Conservation (phyloP, 2,888 invertebrate genomes). For the Archips xylosteana region DNA sequence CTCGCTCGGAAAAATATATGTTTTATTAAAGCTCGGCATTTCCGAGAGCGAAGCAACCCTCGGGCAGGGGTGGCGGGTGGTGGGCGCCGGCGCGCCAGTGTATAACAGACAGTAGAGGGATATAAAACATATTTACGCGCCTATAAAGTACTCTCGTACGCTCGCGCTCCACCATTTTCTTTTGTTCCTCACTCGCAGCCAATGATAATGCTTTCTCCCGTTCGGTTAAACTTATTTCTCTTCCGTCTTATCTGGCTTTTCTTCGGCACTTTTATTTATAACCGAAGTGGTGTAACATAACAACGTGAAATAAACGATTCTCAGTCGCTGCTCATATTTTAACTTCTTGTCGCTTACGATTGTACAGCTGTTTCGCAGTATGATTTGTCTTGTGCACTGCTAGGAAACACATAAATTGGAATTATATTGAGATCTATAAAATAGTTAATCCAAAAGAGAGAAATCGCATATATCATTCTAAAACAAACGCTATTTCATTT, state of each 20-base stretch:
- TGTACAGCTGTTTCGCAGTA: conserved; percentile 46
- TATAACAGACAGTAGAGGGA: conserved; percentile 86
- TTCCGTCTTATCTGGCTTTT: conserved; percentile 82
- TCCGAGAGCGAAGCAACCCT: conserved; percentile 83
- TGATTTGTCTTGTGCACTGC: conserved; percentile 38
- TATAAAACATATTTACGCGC: conserved; percentile 86
- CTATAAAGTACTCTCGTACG: conserved; percentile 86
- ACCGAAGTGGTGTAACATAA: conserved; percentile 76
- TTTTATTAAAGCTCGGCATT: conserved; percentile 86
- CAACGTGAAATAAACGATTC: conserved; percentile 74
- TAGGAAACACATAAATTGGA: neutral
- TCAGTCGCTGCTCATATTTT: conserved; percentile 67
- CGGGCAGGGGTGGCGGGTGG: conserved; percentile 64
- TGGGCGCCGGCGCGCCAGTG: conserved; percentile 80
- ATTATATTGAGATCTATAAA: neutral
- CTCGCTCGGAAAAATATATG: conserved; percentile 86
- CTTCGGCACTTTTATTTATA: conserved; percentile 82
- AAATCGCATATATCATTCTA: neutral
- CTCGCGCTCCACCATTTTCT: conserved; percentile 84
- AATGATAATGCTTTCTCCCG: conserved; percentile 85
- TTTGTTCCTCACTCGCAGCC: conserved; percentile 84
- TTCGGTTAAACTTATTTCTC: conserved; percentile 85
- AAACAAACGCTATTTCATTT: neutral
- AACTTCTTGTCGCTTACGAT: conserved; percentile 64
- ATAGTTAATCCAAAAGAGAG: neutral